Evolutionary conservation across 2,113 vertebrate species (phyloP), one percentile per base, ranked within the genome.

Genomic region (Gallinago jamesoni): DNA sequence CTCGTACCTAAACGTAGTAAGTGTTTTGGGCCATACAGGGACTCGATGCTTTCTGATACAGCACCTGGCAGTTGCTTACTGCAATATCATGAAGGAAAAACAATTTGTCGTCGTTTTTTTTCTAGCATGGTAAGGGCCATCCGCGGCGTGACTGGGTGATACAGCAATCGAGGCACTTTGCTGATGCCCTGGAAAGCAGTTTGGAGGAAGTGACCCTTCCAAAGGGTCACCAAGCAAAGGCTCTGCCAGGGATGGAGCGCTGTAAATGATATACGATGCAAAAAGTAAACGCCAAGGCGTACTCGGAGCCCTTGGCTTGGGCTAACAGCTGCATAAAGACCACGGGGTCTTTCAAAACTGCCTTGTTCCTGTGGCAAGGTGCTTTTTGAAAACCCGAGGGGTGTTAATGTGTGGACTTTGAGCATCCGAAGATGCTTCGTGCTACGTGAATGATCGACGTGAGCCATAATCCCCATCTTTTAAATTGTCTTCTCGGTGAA

Each of bases 381-480:
- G 18, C 27, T 50, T 21, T 50, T 37, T 43, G 43, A 48, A 62
- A 64, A 15, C 41, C 30, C 2, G 0, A 48, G 35, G 39, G 69
- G 27, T 77, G 63, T 59, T 52, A 9, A 28, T 23, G 5, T 18
- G n/a, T 0, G 5, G 9, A 31, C 17, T 55, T 60, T 19, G 59
- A 30, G 83, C 75, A 30, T 28, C 45, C 1, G 0, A 30, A 20
- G 60, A 7, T 56, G 77, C 68, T 87, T 55, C 4, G 2, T 75
- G 74, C 41, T 35, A 9, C 0, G 0, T 4, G 5, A 76, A 14
- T 0, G 5, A 50, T 13, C 0, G 1, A 10, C 1, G 2, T 12
- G 33, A 90, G 55, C 72, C 12, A 1, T 24, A 43, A 84, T 81
- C 70, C 31, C 52, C 2, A 0, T 30, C 62, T 69, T 57, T n/a